A percentile compares a stretch with the other conserved stretches of the same genome.
Conservation (phyloP, 2,113 vertebrate genomes). For the Meleagris gallopavo region DNA sequence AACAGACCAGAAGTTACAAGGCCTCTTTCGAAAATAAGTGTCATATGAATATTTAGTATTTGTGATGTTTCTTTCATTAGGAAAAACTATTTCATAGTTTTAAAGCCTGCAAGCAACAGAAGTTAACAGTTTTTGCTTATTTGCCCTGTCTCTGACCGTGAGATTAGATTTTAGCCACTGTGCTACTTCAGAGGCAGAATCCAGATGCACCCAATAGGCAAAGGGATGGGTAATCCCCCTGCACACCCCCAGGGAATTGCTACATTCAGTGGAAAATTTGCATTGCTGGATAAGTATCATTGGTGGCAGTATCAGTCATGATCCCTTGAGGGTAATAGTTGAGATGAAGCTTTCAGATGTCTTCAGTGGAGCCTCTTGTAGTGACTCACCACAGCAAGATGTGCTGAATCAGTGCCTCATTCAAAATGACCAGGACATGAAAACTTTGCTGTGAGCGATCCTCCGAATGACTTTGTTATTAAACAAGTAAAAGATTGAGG, state of each 20-base stretch:
- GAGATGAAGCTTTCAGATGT: slow-evolving; percentile 19
- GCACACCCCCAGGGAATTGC: neutral
- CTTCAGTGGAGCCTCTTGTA: slow-evolving; percentile 11
- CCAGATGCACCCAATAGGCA: neutral
- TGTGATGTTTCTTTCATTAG: neutral
- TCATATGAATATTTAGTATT: neutral
- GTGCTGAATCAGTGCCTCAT: slow-evolving; percentile 5
- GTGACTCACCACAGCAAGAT: slow-evolving; percentile 36
- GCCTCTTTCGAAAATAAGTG: neutral
- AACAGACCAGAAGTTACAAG: neutral
- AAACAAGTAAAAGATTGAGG: neutral
- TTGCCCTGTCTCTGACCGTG: neutral
- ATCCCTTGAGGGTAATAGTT: slow-evolving; percentile 17
- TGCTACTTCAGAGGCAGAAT: neutral
- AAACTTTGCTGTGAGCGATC: neutral
- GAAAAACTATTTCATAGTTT: neutral
- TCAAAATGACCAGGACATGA: neutral
- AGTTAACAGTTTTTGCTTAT: neutral
- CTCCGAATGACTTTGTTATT: neutral
- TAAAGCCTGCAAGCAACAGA: neutral
- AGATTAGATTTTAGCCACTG: slow-evolving; percentile 4
- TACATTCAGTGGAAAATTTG: slow-evolving; percentile 2
- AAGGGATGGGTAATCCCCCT: neutral
- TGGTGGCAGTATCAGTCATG: slow-evolving; percentile 22
- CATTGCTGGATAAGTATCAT: slow-evolving; percentile 8